Evolutionary conservation across 53 echinoderm and acorn worm species (phyloP).

Genomic region (Arbacia lixula): DNA sequence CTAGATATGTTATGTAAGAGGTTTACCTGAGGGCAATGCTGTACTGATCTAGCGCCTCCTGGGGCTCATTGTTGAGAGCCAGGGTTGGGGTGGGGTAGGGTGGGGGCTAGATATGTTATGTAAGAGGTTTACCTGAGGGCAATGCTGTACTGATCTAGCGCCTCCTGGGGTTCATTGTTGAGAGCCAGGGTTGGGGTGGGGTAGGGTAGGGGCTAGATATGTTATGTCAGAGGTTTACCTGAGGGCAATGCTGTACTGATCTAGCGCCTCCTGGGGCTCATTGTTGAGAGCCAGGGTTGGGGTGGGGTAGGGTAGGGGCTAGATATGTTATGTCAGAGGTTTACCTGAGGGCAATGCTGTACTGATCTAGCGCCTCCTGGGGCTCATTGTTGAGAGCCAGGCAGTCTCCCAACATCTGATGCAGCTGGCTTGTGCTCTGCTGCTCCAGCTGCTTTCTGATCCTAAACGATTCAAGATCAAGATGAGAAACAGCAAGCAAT

Average conservation of each 20-base stretch:
- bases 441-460: slow-evolving; percentile 84
- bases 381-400: slow-evolving; percentile 79
- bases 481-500: no score
- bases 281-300: slow-evolving; percentile 72
- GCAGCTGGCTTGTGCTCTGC: slow-evolving; percentile 86
- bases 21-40: slow-evolving; percentile 91
- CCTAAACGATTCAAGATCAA: no score
- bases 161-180: slow-evolving; percentile 89
- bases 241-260: slow-evolving; percentile 93
- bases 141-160: slow-evolving; percentile 91
- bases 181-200: no score
- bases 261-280: slow-evolving; percentile 88
- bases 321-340: no score
- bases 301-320: no score
- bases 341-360: slow-evolving; percentile 92
- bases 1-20: no score
- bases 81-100: no score
- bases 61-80: slow-evolving; percentile 77
- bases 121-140: slow-evolving; percentile 95
- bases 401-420: slow-evolving; percentile 94
- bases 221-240: no score
- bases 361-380: slow-evolving; percentile 92
- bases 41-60: slow-evolving; percentile 94
- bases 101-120: no score
- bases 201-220: no score